Percentiles rank a stretch among this genome's conserved stretches.
These are phyloP conservation scores for Babylonia areolata DNA, from an alignment of 1,140 invertebrate genomes.

Conservation along the genomic window DNA sequence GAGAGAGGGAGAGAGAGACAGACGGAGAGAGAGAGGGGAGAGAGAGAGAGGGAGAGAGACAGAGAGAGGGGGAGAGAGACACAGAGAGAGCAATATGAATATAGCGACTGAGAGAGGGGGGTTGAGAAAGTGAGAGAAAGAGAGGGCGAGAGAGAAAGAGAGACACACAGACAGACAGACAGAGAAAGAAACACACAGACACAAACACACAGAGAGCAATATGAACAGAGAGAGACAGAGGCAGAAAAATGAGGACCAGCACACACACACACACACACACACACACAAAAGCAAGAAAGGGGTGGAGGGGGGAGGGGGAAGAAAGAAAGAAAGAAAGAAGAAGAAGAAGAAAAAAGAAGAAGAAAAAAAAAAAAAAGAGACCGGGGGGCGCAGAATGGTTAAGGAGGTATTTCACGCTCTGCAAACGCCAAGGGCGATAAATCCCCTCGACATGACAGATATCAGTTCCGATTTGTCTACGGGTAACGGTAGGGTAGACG, in stretches of 20 bases:
- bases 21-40: background rate
- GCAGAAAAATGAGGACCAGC: background rate
- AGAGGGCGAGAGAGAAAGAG: background rate
- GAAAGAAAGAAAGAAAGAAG: background rate
- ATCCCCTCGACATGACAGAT: conserved; percentile 37
- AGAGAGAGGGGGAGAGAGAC: background rate
- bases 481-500: background rate
- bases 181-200: background rate
- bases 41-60: background rate
- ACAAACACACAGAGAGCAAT: background rate
- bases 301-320: background rate
- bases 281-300: background rate
- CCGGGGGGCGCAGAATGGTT: conserved; percentile 10
- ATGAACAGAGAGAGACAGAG: background rate
- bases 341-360: conserved; percentile 21
- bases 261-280: background rate
- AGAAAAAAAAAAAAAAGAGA: background rate
- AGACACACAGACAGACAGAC: background rate
- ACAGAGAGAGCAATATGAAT: background rate
- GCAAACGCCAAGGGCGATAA: conserved; percentile 39
- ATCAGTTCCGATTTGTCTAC: conserved; percentile 38
- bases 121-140: background rate
- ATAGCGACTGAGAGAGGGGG: background rate
- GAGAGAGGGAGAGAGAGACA: background rate
- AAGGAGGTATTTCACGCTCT: conserved; percentile 36